Evolutionary conservation across 2,113 vertebrate genomes (phyloP).

Genomic region (Geococcyx californianus): DNA sequence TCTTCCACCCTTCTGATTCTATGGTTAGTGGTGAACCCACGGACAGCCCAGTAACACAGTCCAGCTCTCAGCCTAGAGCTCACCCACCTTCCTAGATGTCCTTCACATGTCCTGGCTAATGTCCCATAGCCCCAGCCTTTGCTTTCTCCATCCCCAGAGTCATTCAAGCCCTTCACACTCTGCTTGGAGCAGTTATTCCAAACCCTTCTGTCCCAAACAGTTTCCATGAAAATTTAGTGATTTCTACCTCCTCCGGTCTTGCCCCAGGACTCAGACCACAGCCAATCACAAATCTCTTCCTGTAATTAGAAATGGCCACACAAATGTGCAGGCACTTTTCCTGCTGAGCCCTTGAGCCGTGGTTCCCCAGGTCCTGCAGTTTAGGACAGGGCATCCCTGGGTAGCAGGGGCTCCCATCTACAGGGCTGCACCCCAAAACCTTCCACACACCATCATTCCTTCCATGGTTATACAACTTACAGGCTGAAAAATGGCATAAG

Average conservation of each 20-base stretch:
- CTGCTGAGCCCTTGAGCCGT: neutral
- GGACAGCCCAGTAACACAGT: neutral
- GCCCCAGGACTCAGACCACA: neutral
- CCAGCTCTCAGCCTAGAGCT: neutral
- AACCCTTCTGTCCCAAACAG: neutral
- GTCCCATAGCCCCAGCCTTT: neutral
- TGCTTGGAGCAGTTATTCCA: neutral
- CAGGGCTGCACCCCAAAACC: neutral
- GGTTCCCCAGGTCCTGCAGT: neutral
- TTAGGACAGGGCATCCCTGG: conserved; percentile 4
- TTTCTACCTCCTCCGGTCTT: neutral
- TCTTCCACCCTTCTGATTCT: too few relatives aligned
- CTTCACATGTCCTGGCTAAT: neutral
- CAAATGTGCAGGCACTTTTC: neutral
- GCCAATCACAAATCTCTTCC: neutral
- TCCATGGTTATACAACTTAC: neutral
- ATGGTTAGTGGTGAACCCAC: too few relatives aligned
- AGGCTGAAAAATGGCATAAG: neutral
- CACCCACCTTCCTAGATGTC: too few relatives aligned
- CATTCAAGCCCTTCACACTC: neutral
- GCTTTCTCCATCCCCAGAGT: neutral
- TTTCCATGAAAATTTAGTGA: neutral
- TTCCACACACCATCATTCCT: neutral
- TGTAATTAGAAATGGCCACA: neutral
- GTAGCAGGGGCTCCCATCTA: neutral